Percentiles rank a stretch among this genome's conserved stretches.
These are phyloP conservation scores for Meriones unguiculatus DNA, from an alignment of 2,113 vertebrate species.

Conservation along the genomic window DNA sequence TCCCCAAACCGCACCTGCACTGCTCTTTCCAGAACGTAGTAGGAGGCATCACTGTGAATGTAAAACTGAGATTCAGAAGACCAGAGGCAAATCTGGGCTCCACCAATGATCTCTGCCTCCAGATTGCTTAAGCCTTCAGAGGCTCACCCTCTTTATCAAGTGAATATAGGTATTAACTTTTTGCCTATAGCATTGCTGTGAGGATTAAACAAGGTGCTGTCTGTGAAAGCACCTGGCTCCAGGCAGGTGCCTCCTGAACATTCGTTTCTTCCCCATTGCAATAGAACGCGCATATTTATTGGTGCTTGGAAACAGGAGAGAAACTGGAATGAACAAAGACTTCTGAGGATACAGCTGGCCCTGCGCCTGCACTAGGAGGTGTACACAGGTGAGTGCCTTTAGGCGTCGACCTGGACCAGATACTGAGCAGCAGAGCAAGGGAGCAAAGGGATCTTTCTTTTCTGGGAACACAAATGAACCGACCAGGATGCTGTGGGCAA, in stretches of 20 bases:
- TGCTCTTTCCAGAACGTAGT: not conserved
- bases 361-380: not conserved
- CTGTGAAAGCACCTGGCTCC: constrained; percentile 60
- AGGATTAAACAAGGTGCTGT: constrained; percentile 35
- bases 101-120: not conserved
- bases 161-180: not conserved
- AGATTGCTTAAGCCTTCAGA: not conserved
- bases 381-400: constrained; percentile 78
- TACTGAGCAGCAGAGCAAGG: not conserved
- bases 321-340: constrained; percentile 42
- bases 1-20: accelerated
- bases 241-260: constrained; percentile 62
- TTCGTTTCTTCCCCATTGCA: not conserved
- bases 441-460: constrained; percentile 20
- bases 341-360: constrained; percentile 65
- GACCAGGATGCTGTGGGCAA: not conserved
- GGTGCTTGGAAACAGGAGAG: constrained; percentile 46
- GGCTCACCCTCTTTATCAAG: not conserved
- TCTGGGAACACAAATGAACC: constrained; percentile 46
- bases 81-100: not conserved
- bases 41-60: accelerated
- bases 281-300: constrained; percentile 58
- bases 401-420: constrained; percentile 59
- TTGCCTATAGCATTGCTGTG: not conserved
- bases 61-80: not conserved